Conservation (phyloP, 2,888 invertebrate genomes). For the Saturnia pavonia region DNA sequence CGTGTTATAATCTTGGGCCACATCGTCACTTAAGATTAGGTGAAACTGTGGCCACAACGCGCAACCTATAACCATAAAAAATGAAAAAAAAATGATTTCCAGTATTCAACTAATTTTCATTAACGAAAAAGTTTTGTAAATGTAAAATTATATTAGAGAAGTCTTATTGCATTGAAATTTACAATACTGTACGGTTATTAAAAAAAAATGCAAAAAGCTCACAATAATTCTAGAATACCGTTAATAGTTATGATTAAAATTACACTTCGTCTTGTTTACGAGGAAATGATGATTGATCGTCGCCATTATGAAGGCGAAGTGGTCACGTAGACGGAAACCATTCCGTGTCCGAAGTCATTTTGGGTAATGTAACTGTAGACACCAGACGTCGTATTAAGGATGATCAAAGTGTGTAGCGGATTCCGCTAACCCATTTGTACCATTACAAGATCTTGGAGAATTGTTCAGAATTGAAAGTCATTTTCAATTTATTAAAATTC, state of each 20-base stretch:
- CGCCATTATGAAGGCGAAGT: slow-evolving; percentile 28
- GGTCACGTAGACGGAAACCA: slow-evolving; percentile 33
- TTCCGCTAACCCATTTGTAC: background rate
- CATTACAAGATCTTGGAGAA: background rate
- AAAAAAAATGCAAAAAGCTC: background rate
- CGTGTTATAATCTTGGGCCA: no score
- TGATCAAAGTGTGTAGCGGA: background rate
- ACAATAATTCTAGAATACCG: background rate
- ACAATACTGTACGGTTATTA: background rate
- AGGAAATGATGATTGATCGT: slow-evolving; percentile 48
- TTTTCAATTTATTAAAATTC: background rate
- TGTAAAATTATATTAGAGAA: background rate
- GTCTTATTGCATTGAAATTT: background rate
- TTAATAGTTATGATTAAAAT: slow-evolving; percentile 18
- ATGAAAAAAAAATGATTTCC: no score
- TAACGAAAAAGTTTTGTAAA: background rate
- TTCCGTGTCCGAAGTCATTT: slow-evolving; percentile 32
- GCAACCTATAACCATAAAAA: no score
- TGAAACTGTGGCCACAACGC: no score
- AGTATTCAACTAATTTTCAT: background rate
- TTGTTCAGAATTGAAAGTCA: background rate
- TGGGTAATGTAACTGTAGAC: slow-evolving; percentile 28
- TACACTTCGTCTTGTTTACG: slow-evolving; percentile 14
- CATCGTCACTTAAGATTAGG: no score
- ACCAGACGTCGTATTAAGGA: background rate